These are phyloP conservation scores for Pelecanus crispus DNA, from an alignment of 2,113 vertebrate species.

Conservation along the genomic window DNA sequence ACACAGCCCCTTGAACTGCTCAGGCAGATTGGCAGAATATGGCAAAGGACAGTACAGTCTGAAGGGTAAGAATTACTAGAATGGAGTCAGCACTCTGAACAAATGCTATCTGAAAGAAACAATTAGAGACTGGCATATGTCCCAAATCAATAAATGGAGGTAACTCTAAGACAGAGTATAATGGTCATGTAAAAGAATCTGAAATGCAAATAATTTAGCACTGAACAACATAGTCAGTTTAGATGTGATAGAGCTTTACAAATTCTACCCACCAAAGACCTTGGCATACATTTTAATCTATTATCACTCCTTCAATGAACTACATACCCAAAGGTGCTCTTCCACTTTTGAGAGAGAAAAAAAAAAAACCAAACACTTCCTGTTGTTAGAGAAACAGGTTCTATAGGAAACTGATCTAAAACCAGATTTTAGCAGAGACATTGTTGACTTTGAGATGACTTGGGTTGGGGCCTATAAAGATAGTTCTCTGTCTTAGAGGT, in stretches of 20 bases:
- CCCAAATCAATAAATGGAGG: conserved; percentile 61
- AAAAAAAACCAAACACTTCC: neutral
- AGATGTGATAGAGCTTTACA: neutral
- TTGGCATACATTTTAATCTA: neutral
- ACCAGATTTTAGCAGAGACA: too few relatives aligned
- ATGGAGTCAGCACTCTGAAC: conserved; percentile 19
- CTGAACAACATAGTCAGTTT: neutral
- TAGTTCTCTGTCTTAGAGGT: neutral
- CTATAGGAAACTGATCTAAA: neutral
- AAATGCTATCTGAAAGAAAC: conserved; percentile 45
- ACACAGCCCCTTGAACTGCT: neutral
- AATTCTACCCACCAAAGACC: neutral
- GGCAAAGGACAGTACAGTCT: neutral
- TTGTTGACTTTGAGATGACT: neutral
- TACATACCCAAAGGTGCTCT: neutral
- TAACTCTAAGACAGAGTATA: conserved; percentile 3
- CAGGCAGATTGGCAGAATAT: neutral
- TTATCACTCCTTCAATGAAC: neutral
- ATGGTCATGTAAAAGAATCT: conserved; percentile 1
- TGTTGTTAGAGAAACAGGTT: neutral
- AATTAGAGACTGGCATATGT: conserved; percentile 43
- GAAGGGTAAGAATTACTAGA: conserved; percentile 16
- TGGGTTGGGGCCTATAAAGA: neutral
- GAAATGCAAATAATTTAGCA: neutral
- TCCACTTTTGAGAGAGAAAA: neutral